Evolutionary conservation across 2,888 invertebrate species (phyloP).

Genomic region (Drosophila yooni): DNA sequence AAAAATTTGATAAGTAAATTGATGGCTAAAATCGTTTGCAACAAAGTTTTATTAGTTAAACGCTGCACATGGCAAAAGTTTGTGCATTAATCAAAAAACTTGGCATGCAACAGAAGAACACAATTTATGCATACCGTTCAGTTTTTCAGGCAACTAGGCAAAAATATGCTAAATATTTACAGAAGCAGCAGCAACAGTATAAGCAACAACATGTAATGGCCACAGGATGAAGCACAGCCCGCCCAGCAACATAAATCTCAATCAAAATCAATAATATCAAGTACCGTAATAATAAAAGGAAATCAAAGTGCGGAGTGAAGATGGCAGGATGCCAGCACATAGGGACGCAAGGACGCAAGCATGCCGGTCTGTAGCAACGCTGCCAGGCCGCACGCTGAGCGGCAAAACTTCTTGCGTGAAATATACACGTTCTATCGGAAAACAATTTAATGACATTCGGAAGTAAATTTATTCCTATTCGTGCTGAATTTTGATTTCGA

Average conservation of each 20-base stretch:
- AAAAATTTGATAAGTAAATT: conserved; percentile 34
- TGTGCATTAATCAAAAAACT: conserved; percentile 71
- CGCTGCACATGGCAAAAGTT: conserved; percentile 55
- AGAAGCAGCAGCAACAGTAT: conserved; percentile 21
- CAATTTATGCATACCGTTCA: conserved; percentile 64
- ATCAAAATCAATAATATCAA: conserved; percentile 82
- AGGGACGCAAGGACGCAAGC: conserved; percentile 1
- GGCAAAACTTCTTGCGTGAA: conserved; percentile 72
- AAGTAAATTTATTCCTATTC: conserved; percentile 83
- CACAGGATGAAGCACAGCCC: conserved; percentile 35
- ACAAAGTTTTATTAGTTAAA: conserved; percentile 51
- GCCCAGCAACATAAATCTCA: conserved; percentile 74
- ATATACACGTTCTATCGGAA: conserved; percentile 83
- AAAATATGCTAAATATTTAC: conserved; percentile 68
- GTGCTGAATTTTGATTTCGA: conserved; percentile 83
- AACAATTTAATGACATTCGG: conserved; percentile 84
- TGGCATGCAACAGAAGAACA: conserved; percentile 32
- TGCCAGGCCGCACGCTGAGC: conserved; percentile 35
- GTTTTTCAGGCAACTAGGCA: conserved; percentile 45
- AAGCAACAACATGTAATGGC: conserved; percentile 33
- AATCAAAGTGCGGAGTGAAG: conserved; percentile 53
- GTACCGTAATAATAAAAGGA: conserved; percentile 77
- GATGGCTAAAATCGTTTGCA: conserved; percentile 40
- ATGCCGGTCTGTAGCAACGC: conserved; percentile 4
- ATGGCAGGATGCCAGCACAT: conserved; percentile 32